phyloP scores from a whole-genome alignment of 2,797 vertebrate genomes.

The Catharus ustulatus region DNA sequence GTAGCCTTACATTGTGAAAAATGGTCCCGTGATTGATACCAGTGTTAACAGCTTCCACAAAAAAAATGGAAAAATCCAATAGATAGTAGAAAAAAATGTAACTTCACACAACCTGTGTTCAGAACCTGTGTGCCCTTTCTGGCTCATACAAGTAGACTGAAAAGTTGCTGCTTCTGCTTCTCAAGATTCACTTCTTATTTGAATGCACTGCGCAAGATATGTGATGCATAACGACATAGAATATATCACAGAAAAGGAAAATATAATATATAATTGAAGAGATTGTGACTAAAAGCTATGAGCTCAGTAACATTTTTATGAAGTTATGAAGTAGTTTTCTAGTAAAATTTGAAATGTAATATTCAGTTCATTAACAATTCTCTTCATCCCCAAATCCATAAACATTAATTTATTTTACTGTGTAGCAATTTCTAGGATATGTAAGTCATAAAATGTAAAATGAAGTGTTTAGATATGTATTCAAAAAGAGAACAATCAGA shows the following conservation, averaged over 20 bases:
- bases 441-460: not conserved
- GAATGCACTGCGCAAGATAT: not conserved
- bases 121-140: not conserved
- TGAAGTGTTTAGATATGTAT: not conserved
- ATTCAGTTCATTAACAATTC: conserved; percentile 19
- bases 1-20: not conserved
- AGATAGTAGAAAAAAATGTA: not conserved
- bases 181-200: not conserved
- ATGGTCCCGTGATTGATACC: fast-evolving
- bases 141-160: not conserved
- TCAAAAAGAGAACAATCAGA: not conserved
- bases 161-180: not conserved
- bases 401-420: conserved; percentile 18
- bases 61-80: not conserved
- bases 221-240: not conserved
- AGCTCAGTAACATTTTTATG: conserved; percentile 2
- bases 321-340: not conserved
- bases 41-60: not conserved
- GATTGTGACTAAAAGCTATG: not conserved
- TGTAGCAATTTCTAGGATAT: not conserved
- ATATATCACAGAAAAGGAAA: not conserved
- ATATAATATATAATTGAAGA: not conserved
- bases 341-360: conserved; percentile 20
- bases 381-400: not conserved
- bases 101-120: not conserved